phyloP scores from a whole-genome alignment of 2,797 vertebrate species.

The Schizopygopsis pylzovi region DNA sequence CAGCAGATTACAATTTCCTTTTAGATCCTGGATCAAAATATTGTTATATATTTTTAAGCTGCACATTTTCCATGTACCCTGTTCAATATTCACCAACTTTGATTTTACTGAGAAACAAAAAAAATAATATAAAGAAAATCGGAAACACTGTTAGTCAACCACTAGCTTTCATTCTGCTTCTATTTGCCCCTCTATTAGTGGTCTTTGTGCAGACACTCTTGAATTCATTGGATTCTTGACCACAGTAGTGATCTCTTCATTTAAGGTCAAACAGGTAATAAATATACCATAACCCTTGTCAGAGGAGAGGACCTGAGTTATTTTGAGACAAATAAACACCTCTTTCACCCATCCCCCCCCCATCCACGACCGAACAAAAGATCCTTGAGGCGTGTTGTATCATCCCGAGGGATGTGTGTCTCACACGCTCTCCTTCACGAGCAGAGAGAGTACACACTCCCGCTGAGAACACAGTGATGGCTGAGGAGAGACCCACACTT shows the following conservation, averaged over 20 bases:
- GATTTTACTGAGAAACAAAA: background rate
- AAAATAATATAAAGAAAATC: background rate
- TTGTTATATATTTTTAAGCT: background rate
- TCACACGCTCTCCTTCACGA: constrained; percentile 28
- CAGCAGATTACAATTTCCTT: background rate
- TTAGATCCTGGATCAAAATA: background rate
- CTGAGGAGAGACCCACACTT: constrained; percentile 40
- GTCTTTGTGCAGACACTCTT: constrained; percentile 13
- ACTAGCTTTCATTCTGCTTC: constrained; percentile 2
- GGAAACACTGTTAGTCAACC: background rate
- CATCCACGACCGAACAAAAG: constrained; percentile 21
- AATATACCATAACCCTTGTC: constrained; percentile 54
- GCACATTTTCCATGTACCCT: background rate
- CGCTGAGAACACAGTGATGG: background rate
- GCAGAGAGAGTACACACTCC: constrained; percentile 13
- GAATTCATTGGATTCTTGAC: constrained; percentile 47
- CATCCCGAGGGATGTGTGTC: constrained; percentile 37
- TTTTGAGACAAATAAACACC: constrained; percentile 25
- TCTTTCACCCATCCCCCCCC: background rate
- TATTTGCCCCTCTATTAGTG: constrained; percentile 31
- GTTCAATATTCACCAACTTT: constrained; percentile 3
- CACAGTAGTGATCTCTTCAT: constrained; percentile 29
- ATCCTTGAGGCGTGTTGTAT: constrained; percentile 32
- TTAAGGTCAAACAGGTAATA: constrained; percentile 54
- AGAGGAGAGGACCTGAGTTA: constrained; percentile 34